Conservation (phyloP, 2,113 vertebrate genomes). For the Myiozetetes cayanensis region DNA sequence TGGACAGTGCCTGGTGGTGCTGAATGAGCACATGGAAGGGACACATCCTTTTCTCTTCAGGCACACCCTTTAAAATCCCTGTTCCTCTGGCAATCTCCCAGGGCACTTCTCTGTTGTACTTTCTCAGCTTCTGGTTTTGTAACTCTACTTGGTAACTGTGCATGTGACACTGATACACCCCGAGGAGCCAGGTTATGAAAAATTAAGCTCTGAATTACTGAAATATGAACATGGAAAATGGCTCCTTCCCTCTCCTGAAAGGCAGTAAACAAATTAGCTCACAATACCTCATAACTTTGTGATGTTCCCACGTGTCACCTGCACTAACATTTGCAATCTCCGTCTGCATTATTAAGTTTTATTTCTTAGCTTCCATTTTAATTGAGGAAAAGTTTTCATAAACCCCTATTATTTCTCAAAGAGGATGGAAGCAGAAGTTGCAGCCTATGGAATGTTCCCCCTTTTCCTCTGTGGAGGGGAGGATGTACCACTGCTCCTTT, state of each 20-base stretch:
- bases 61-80: not conserved
- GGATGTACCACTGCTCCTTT: not conserved
- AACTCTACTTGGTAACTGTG: not conserved
- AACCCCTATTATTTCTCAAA: not conserved
- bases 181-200: not conserved
- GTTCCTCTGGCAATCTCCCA: not conserved
- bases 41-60: not conserved
- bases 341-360: not conserved
- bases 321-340: not conserved
- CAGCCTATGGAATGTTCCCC: not conserved
- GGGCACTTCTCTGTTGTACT: not conserved
- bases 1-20: not conserved
- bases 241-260: not conserved
- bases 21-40: not conserved
- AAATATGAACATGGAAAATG: not conserved
- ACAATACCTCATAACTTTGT: not conserved
- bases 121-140: not conserved
- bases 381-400: not conserved
- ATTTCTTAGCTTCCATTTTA: slow-evolving; percentile 5
- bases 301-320: not conserved
- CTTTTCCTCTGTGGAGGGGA: not conserved
- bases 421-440: not conserved
- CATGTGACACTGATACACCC: not conserved
- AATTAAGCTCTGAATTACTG: not conserved
- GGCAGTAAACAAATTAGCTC: not conserved